Percentiles rank a stretch among this genome's conserved stretches.
Conservation (phyloP, 1,140 invertebrate genomes). For the Dendrolimus punctatus region DNA sequence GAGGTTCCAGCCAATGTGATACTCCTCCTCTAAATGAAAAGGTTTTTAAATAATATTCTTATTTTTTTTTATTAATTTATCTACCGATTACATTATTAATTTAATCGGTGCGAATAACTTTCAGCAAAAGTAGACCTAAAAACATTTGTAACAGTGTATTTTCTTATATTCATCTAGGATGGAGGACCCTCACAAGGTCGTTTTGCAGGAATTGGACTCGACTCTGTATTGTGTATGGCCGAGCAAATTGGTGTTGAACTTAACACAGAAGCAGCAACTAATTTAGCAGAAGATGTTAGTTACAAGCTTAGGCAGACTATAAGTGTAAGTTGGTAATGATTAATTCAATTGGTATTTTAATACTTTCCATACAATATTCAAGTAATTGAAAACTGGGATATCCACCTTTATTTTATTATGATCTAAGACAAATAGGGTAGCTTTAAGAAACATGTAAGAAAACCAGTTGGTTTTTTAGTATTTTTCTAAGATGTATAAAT, state of each 20-base stretch:
- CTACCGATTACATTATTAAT: too few relatives aligned
- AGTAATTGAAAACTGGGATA: too few relatives aligned
- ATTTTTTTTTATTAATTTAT: not conserved
- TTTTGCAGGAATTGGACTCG: conserved; percentile 63
- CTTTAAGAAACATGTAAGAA: too few relatives aligned
- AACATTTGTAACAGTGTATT: conserved; percentile 1
- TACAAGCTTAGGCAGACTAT: conserved; percentile 66
- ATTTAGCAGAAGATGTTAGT: conserved; percentile 66
- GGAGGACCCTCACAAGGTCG: conserved; percentile 46
- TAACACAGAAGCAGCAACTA: conserved; percentile 56
- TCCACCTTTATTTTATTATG: too few relatives aligned
- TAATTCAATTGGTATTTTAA: too few relatives aligned
- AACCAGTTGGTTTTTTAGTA: too few relatives aligned
- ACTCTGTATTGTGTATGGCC: conserved; percentile 62
- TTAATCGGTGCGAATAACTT: too few relatives aligned
- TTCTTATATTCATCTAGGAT: conserved; percentile 30
- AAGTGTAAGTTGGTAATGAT: conserved; percentile 38
- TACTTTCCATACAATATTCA: too few relatives aligned
- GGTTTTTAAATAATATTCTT: conserved; percentile 27
- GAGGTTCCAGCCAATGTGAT: conserved; percentile 64
- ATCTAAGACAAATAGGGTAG: too few relatives aligned
- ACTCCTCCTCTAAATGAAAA: conserved; percentile 65
- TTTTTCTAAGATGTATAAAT: too few relatives aligned
- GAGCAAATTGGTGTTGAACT: conserved; percentile 63
- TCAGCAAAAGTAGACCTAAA: too few relatives aligned